Base-by-base conservation (phyloP, 1,140 invertebrate genomes). In the Bathynomus jamesi region DNA sequence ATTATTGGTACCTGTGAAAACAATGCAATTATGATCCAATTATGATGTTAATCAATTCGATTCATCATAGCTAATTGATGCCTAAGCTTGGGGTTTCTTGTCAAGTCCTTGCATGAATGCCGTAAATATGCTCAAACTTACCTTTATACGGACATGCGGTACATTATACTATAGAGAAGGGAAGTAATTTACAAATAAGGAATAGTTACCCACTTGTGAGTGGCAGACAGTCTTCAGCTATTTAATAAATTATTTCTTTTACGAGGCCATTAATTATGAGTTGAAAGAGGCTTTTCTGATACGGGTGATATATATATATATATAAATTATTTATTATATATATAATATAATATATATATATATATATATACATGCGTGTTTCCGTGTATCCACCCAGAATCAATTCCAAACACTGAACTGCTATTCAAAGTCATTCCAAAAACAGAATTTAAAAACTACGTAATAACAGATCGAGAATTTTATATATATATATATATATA, bases 401-500 rank as follows among this genome's bases (percentile, higher is more conserved):
- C n/a, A n/a, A n/a, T n/a, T n/a, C n/a, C n/a, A n/a, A n/a, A n/a
- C n/a, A n/a, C n/a, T n/a, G n/a, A n/a, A n/a, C n/a, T n/a, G n/a
- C n/a, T n/a, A n/a, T n/a, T n/a, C n/a, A n/a, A n/a, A n/a, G n/a
- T n/a, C n/a, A n/a, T n/a, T n/a, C n/a, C n/a, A n/a, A n/a, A n/a
- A n/a, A n/a, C n/a, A n/a, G n/a, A n/a, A n/a, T n/a, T n/a, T n/a
- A n/a, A n/a, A n/a, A n/a, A n/a, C n/a, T n/a, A n/a, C n/a, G n/a
- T n/a, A n/a, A n/a, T n/a, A n/a, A n/a, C n/a, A n/a, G n/a, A n/a
- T n/a, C n/a, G n/a, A n/a, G n/a, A n/a, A n/a, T n/a, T n/a, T n/a
- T n/a, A n/a, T n/a, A n/a, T n/a, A n/a, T 53, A 53, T 53, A 53
- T 53, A 53, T 53, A 53, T 53, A 40, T 53, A 53, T 53, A 53